A percentile compares a stretch with the other conserved stretches of the same genome.
Conservation (phyloP, 2,888 invertebrate species). For the Cephus runcator region DNA sequence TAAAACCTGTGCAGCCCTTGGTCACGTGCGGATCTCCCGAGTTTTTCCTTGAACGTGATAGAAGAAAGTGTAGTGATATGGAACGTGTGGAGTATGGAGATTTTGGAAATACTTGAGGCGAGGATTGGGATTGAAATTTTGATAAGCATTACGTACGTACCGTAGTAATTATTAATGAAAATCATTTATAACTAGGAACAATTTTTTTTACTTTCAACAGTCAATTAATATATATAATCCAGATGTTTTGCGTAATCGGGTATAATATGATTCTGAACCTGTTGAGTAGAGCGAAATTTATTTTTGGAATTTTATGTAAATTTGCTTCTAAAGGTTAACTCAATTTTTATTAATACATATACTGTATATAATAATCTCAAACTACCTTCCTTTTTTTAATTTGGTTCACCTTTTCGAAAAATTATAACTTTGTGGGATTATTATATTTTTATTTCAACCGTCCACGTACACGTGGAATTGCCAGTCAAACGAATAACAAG, state of each 20-base stretch:
- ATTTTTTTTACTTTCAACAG: background rate
- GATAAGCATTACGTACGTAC: background rate
- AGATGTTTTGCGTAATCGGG: background rate
- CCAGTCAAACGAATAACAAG: too few relatives aligned
- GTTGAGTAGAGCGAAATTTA: background rate
- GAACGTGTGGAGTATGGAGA: background rate
- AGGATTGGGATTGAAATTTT: background rate
- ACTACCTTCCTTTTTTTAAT: background rate
- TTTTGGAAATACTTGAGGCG: background rate
- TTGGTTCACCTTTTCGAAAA: background rate
- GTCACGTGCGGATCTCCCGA: background rate
- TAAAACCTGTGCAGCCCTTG: background rate
- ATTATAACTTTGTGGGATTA: background rate
- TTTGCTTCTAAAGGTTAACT: background rate
- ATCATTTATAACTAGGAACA: background rate
- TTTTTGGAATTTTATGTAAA: background rate
- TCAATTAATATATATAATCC: background rate
- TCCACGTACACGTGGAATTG: too few relatives aligned
- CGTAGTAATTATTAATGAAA: background rate
- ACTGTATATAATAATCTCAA: too few relatives aligned
- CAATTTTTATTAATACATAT: background rate
- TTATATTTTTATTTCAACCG: too few relatives aligned
- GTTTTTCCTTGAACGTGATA: background rate
- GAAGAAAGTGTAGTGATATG: background rate
- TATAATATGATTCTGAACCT: background rate